phyloP scores from a whole-genome alignment of 2,113 vertebrate species.

The Pteruthius melanotis region DNA sequence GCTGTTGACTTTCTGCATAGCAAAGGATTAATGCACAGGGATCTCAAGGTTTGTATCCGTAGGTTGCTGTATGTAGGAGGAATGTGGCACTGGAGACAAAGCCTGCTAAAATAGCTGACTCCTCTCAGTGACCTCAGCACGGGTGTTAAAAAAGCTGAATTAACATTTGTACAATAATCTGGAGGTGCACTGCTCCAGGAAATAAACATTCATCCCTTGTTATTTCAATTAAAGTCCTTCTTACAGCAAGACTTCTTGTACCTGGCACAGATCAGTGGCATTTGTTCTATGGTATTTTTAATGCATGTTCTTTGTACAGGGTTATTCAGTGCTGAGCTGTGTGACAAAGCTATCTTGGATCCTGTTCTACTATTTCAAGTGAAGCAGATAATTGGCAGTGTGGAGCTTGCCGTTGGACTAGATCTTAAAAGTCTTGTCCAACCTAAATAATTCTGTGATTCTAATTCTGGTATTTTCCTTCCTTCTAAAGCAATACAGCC shows the following conservation, averaged over 20 bases:
- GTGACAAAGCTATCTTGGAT: background rate
- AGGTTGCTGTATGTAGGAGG: background rate
- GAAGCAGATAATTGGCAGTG: background rate
- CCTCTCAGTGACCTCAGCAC: background rate
- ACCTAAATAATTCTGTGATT: background rate
- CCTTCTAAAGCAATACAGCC: background rate
- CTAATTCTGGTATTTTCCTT: background rate
- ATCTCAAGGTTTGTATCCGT: constrained; percentile 88
- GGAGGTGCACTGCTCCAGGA: background rate
- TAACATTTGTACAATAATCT: background rate
- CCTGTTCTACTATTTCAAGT: background rate
- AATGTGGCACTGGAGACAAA: background rate
- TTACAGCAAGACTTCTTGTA: background rate
- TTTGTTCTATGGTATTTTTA: background rate
- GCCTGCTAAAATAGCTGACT: background rate
- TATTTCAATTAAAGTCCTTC: background rate
- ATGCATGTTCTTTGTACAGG: background rate
- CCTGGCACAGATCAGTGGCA: background rate
- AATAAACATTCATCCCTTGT: background rate
- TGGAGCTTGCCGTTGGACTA: background rate
- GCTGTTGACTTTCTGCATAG: constrained; percentile 93
- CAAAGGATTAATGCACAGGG: constrained; percentile 98
- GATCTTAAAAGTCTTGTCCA: background rate
- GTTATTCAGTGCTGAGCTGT: background rate
- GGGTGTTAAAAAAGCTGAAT: background rate